These are phyloP conservation scores for Cephus spinipes DNA, from an alignment of 2,888 invertebrate genomes.

Conservation along the genomic window DNA sequence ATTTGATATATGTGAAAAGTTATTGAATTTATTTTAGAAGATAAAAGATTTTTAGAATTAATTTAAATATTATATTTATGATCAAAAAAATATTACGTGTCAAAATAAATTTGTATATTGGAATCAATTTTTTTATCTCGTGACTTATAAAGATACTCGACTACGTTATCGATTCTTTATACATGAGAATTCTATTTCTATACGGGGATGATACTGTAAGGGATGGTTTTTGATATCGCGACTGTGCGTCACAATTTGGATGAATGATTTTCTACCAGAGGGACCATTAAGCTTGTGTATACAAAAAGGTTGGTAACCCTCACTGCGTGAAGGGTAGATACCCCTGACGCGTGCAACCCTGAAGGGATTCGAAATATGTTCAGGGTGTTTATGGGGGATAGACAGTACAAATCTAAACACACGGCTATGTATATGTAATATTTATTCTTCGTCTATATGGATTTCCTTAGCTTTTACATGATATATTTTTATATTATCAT, in stretches of 20 bases:
- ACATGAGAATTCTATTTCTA: background rate
- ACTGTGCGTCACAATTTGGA: background rate
- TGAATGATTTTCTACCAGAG: slow-evolving; percentile 1
- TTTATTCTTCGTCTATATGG: background rate
- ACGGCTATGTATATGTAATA: background rate
- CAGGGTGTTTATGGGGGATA: slow-evolving; percentile 15
- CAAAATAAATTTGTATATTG: background rate
- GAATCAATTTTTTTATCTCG: background rate
- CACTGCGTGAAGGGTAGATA: background rate
- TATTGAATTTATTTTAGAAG: background rate
- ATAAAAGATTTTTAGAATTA: background rate
- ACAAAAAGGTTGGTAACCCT: slow-evolving; percentile 1
- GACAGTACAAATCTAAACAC: background rate
- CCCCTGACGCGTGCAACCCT: slow-evolving; percentile 6
- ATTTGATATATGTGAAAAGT: background rate
- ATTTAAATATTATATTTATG: background rate
- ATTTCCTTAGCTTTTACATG: background rate
- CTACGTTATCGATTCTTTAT: background rate
- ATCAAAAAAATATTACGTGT: background rate
- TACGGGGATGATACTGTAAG: background rate
- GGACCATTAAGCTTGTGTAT: background rate
- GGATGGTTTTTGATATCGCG: background rate
- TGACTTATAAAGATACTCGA: background rate
- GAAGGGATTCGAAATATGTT: slow-evolving; percentile 23
- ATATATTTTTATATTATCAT: background rate